Conservation (phyloP, 2,797 vertebrate species). For the Anas georgica region DNA sequence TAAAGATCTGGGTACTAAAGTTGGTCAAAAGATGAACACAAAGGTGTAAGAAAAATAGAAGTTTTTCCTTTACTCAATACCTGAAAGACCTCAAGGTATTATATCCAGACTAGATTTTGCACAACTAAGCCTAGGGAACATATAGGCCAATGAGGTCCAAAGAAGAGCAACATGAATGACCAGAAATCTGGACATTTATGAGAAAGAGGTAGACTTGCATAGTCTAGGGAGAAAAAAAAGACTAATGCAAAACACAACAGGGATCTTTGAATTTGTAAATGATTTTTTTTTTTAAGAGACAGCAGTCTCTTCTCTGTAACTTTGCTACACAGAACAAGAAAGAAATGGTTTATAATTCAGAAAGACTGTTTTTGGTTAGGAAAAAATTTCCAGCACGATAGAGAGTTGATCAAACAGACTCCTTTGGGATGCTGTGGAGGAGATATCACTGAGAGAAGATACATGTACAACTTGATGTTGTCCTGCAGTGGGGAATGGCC, state of each 20-base stretch:
- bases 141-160: background rate
- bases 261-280: background rate
- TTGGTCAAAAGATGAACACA: background rate
- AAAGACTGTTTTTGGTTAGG: background rate
- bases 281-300: background rate
- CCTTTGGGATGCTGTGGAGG: background rate
- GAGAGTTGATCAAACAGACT: background rate
- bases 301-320: background rate
- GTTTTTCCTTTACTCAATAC: background rate
- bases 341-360: background rate
- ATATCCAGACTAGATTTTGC: background rate
- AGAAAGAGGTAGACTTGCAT: background rate
- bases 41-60: background rate
- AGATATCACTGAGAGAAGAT: background rate
- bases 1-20: background rate
- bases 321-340: background rate
- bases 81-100: background rate
- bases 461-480: background rate
- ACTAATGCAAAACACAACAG: background rate
- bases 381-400: background rate
- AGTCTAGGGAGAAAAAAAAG: background rate
- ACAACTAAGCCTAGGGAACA: background rate
- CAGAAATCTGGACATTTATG: background rate
- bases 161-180: background rate
- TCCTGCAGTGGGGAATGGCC: background rate